Evolutionary conservation across 2,888 invertebrate genomes (phyloP), one percentile per base, ranked within the genome.

Genomic region (Andrena trimmerana): DNA sequence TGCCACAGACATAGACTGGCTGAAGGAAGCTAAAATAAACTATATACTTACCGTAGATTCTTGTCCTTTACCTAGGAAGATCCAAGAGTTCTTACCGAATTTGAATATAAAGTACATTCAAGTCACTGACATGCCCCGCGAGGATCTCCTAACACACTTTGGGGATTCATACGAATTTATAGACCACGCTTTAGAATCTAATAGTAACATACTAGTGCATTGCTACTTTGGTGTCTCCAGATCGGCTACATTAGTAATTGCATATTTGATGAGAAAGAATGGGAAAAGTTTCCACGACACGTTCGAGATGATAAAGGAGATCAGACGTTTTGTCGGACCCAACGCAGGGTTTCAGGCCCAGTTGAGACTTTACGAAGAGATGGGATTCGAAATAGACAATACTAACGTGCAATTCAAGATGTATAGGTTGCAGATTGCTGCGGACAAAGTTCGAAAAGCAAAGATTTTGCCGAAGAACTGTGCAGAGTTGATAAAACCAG

Each of bases 191-290:
- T 95, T 96, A 75, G 93, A 96, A 5, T 92, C 93, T 2, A 95
- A 95, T 50, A 97, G 97, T 59, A 96, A 95, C 77, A 96, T 98
- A 6, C 95, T 99, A 16, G 98, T 98, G 1, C 99, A 99, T 92
- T 99, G 99, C 94, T 98, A 98, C 93, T 98, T 97, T 90, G 99
- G 99, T 16, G 97, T 98, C 2, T 99, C 98, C 0, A 96, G 99
- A 72, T 98, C 98, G 93, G 97, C 98, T 0, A 97, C 98, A 0
- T 95, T 98, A 2, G 97, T 98, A 0, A 96, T 98, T 76, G 98
- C 97, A 0, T 98, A 97, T 93, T 94, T 98, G 13, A 99, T 99
- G 99, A 97, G 97, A 91, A 97, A 97, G 88, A 96, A 97, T 92
- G 94, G 96, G n/a, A 93, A 97, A 60, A 95, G 96, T 77, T 97